phyloP scores from a whole-genome alignment of 2,888 invertebrate species.

The Tetragonisca angustula region DNA sequence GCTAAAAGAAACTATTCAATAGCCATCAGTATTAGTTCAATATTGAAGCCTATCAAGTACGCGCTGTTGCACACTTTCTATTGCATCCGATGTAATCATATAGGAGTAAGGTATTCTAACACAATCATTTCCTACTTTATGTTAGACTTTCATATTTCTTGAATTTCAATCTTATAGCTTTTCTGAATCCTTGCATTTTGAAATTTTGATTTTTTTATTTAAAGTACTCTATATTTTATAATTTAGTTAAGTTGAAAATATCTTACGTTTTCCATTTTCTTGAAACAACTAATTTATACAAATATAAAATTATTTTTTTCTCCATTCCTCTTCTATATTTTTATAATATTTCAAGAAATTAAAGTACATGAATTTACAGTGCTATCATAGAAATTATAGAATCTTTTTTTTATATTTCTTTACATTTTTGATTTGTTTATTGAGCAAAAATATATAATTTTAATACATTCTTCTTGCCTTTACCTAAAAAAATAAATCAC shows the following conservation, averaged over 20 bases:
- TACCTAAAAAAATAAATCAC: neutral
- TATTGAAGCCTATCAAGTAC: conserved; percentile 28
- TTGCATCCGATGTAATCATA: conserved; percentile 39
- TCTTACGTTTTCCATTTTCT: too few species aligned
- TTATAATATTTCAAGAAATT: neutral
- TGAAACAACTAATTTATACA: too few species aligned
- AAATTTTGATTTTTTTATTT: neutral
- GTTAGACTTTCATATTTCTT: conserved; percentile 1
- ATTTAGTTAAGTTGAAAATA: neutral
- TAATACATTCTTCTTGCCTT: neutral
- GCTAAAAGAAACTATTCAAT: conserved; percentile 21
- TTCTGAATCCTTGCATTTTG: neutral
- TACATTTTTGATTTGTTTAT: neutral
- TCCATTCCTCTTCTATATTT: neutral
- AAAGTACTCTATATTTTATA: neutral
- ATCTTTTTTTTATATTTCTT: neutral
- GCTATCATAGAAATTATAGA: neutral
- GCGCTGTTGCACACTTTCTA: conserved; percentile 50
- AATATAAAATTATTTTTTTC: neutral
- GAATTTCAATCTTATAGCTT: neutral
- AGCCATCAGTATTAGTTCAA: conserved; percentile 2
- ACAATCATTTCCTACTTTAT: conserved; percentile 21
- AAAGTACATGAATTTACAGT: neutral
- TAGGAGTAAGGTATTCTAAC: conserved; percentile 30
- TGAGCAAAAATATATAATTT: neutral